phyloP scores from a whole-genome alignment of 2,113 vertebrate species.

The Daubentonia madagascariensis region DNA sequence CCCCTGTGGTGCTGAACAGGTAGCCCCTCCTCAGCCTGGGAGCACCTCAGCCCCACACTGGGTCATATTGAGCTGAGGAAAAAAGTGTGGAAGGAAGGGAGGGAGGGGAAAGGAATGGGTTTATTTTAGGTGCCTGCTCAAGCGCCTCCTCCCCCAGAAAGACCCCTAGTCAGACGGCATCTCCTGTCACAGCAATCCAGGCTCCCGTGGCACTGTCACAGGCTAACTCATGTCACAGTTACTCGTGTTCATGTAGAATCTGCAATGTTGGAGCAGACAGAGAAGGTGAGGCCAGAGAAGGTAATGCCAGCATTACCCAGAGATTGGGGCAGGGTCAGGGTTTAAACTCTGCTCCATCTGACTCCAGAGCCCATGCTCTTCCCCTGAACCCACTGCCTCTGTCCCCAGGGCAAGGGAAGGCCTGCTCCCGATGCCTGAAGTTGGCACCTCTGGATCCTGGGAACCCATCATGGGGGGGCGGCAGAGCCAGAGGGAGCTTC shows the following conservation, averaged over 20 bases:
- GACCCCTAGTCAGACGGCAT: background rate
- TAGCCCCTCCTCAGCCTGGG: background rate
- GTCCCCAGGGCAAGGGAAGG: no score
- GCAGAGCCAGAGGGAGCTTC: background rate
- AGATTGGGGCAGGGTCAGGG: background rate
- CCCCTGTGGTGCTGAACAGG: background rate
- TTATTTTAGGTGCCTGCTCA: background rate
- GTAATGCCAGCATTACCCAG: background rate
- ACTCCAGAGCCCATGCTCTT: background rate
- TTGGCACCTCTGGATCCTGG: background rate
- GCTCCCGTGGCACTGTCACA: background rate
- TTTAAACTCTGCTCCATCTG: background rate
- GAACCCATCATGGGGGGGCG: rapidly evolving
- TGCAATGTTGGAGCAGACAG: background rate
- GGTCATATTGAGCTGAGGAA: background rate
- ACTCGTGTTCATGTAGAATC: background rate
- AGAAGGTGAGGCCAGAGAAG: background rate
- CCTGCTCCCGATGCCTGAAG: background rate
- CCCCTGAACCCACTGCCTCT: background rate
- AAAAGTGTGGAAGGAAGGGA: background rate
- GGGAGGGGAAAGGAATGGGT: background rate
- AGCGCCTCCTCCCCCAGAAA: background rate
- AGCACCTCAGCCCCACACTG: background rate
- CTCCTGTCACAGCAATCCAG: background rate
- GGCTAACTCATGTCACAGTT: background rate